A percentile compares a stretch with the other conserved stretches of the same genome.
Conservation (phyloP, 2,797 vertebrate genomes). For the Platalea minor region DNA sequence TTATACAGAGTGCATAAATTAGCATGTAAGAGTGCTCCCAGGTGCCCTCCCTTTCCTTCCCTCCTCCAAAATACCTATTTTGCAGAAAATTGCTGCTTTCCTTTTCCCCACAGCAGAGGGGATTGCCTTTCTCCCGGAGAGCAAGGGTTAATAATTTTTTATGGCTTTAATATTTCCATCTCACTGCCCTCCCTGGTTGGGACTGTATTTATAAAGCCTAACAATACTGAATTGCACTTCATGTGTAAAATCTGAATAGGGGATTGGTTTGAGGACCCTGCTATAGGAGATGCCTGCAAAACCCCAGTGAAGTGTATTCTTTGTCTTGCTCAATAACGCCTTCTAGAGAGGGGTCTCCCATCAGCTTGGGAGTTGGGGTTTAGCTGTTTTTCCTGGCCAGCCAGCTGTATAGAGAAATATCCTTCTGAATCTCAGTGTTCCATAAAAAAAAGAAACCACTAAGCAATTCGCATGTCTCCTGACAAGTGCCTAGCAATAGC, state of each 20-base stretch:
- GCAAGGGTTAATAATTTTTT: not conserved
- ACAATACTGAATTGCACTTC: not conserved
- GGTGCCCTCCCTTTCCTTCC: constrained; percentile 39
- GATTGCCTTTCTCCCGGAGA: not conserved
- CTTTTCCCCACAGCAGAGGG: not conserved
- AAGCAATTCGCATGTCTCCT: not conserved
- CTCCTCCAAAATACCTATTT: constrained; percentile 50
- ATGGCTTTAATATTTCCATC: not conserved
- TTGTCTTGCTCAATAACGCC: not conserved
- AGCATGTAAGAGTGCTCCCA: constrained; percentile 57
- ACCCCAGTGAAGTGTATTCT: not conserved
- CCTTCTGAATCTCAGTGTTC: not conserved
- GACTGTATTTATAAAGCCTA: not conserved
- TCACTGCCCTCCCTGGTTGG: not conserved
- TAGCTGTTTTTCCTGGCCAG: not conserved
- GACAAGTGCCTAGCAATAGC: not conserved
- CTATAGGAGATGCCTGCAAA: not conserved
- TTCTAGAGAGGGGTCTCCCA: not conserved
- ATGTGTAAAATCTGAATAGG: not conserved
- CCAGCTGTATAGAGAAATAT: not conserved
- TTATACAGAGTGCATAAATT: constrained; percentile 52
- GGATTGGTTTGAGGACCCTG: not conserved
- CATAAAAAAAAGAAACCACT: not conserved
- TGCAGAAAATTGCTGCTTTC: constrained; percentile 27
- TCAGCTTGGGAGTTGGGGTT: not conserved